Evolutionary conservation across 2,113 vertebrate species (phyloP).

Genomic region (Perca flavescens): DNA sequence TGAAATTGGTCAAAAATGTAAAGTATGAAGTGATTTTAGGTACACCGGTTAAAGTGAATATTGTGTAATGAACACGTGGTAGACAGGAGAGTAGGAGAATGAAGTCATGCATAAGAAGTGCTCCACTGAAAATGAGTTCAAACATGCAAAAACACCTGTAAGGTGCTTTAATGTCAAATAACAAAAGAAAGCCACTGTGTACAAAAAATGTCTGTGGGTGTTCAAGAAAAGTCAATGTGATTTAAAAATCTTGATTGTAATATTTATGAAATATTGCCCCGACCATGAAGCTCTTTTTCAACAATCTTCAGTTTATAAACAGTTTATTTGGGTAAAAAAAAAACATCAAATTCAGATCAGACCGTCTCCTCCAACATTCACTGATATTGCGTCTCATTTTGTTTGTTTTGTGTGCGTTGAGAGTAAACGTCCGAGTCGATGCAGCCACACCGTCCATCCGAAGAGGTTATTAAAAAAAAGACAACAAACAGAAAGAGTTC

Average conservation of each 20-base stretch:
- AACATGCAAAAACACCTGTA: not conserved
- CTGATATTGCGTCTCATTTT: conserved; percentile 1
- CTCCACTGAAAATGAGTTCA: not conserved
- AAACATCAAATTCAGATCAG: not conserved
- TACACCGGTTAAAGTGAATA: not conserved
- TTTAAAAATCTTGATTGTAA: not conserved
- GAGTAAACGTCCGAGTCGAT: not conserved
- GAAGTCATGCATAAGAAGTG: not conserved
- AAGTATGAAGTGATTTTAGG: not conserved
- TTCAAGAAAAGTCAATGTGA: not conserved
- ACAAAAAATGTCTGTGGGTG: not conserved
- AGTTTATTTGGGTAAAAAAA: conserved; percentile 57
- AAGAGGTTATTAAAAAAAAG: conserved; percentile 10
- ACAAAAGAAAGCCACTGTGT: not conserved
- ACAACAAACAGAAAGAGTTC: conserved; percentile 10
- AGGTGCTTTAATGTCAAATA: not conserved
- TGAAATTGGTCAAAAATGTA: not conserved
- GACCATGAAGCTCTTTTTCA: not conserved
- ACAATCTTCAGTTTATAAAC: not conserved
- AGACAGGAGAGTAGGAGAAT: not conserved
- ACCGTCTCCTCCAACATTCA: conserved; percentile 28
- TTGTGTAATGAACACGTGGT: not conserved
- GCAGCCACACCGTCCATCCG: not conserved
- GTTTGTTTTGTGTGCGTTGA: conserved; percentile 17
- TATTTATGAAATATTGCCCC: not conserved